Evolutionary conservation across 2,113 vertebrate genomes (phyloP), one percentile per base, ranked within the genome.

Genomic region (Aix galericulata): DNA sequence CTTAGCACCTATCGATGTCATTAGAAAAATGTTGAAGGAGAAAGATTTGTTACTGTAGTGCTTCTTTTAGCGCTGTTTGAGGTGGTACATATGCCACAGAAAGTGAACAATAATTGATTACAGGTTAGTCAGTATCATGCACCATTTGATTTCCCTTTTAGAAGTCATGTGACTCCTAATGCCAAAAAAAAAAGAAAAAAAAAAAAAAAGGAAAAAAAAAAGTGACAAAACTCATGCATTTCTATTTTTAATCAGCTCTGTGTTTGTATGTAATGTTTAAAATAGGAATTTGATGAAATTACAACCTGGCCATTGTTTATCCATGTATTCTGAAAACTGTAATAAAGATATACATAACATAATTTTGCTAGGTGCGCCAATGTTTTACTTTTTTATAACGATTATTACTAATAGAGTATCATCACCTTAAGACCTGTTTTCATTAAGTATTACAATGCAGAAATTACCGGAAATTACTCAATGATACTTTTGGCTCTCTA

Each of bases 241-340:
- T 95, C 84, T 92, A 88, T 94, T 96, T 95, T 95, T 92, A 92
- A 93, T 94, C 79, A 87, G 78, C 93, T 94, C 69, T 94, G 86
- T 97, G 87, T 97, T 96, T 95, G 63, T 95, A 96, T 95, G 95
- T 94, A 94, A 95, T 95, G 88, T 94, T 96, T 78, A 88, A 95
- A 96, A 84, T 94, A 92, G 71, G 92, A 96, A 93, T 95, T 95
- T 96, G 88, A 90, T 96, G 81, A 97, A 95, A 95, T 96, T 89
- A 92, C 89, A 94, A 92, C 94, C 93, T 95, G 91, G 93, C 93
- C 86, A 95, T 93, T 91, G 95, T 94, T 94, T 93, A 94, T 93
- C 74, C 93, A 88, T 95, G 93, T 94, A 95, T 94, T 96, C 91
- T 94, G 91, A 62, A 87, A 95, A 84, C 74, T 94, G 94, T 97